Percentiles rank a stretch among this genome's conserved stretches.
Conservation (phyloP, 2,888 invertebrate species). For the Agapetus fuscipes region DNA sequence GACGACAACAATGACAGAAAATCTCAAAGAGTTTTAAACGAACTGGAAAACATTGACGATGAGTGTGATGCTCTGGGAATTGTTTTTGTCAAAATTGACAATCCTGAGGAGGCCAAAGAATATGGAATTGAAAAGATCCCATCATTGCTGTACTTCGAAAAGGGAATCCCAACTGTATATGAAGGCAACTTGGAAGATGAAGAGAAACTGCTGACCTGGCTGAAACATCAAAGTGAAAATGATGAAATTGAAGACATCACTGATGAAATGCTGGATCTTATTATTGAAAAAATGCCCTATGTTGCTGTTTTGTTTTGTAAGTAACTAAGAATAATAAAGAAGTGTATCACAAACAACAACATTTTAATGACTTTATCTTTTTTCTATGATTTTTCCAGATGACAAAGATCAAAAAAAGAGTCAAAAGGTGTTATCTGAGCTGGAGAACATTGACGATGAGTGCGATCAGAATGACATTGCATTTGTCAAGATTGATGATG, state of each 20-base stretch:
- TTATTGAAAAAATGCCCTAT: slow-evolving; percentile 78
- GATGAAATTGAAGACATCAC: slow-evolving; percentile 93
- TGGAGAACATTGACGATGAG: slow-evolving; percentile 90
- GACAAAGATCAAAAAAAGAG: slow-evolving; percentile 87
- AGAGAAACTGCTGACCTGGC: slow-evolving; percentile 79
- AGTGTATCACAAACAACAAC: too few relatives aligned
- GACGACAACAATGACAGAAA: slow-evolving; percentile 85
- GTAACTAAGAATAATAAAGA: too few relatives aligned
- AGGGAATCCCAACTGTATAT: slow-evolving; percentile 64
- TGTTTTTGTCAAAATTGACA: slow-evolving; percentile 87
- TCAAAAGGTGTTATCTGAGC: slow-evolving; percentile 69
- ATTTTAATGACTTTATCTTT: background rate
- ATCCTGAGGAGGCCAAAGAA: slow-evolving; percentile 80
- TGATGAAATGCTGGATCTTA: slow-evolving; percentile 86
- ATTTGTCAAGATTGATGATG: slow-evolving; percentile 85
- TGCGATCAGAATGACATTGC: slow-evolving; percentile 87
- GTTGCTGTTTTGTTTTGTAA: slow-evolving; percentile 89
- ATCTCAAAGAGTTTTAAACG: slow-evolving; percentile 74
- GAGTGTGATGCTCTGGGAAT: slow-evolving; percentile 84
- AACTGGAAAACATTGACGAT: slow-evolving; percentile 89
- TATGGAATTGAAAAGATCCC: slow-evolving; percentile 87
- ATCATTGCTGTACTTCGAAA: slow-evolving; percentile 72
- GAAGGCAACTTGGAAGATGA: slow-evolving; percentile 84
- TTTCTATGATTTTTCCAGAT: slow-evolving; percentile 47
- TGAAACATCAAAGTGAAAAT: slow-evolving; percentile 71